Evolutionary conservation across 2,113 vertebrate genomes (phyloP).

Genomic region (Micronycteris hirsuta): DNA sequence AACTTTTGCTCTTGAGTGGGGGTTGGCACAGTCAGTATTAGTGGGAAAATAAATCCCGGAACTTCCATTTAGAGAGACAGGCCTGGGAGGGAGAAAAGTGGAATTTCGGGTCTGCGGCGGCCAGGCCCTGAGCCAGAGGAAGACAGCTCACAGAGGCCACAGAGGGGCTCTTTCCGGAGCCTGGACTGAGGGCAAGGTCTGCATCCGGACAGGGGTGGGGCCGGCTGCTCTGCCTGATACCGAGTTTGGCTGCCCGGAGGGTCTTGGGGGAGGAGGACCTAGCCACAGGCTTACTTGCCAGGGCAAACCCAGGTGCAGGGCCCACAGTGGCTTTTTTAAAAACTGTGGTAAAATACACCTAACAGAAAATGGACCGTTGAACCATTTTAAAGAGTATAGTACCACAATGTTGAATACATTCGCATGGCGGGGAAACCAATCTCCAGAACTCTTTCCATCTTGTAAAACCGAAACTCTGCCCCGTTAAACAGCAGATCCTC

Average conservation of each 20-base stretch:
- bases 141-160: rapidly evolving
- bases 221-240: neutral
- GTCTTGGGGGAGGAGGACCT: no score
- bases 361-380: neutral
- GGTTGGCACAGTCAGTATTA: neutral
- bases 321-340: neutral
- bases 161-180: no score
- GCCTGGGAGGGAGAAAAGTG: neutral
- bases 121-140: neutral
- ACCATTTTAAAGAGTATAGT: neutral
- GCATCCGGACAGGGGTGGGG: neutral
- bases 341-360: neutral
- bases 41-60: neutral
- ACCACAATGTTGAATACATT: neutral
- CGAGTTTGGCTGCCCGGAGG: neutral
- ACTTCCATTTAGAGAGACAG: neutral
- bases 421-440: no score
- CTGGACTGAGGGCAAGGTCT: neutral
- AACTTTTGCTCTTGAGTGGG: neutral
- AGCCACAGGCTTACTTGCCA: neutral
- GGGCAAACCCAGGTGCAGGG: neutral
- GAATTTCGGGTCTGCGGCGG: neutral
- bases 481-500: neutral
- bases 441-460: neutral
- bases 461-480: neutral